These are phyloP conservation scores for Tenthredo notha DNA, from an alignment of 2,888 invertebrate species.

Conservation along the genomic window DNA sequence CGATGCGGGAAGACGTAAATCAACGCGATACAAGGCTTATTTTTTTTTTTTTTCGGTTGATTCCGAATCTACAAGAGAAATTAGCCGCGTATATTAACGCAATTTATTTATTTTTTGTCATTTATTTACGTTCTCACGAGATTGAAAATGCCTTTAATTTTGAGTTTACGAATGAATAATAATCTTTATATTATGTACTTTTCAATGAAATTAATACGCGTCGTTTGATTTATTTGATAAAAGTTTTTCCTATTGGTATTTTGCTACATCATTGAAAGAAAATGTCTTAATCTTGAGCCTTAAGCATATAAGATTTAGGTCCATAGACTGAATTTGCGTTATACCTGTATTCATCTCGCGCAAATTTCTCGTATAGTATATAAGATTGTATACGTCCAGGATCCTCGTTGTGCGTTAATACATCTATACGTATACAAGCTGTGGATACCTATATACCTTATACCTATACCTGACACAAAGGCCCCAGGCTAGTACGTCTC, in stretches of 20 bases:
- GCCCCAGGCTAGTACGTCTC: constrained; percentile 24
- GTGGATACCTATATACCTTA: not conserved
- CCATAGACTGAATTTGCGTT: not conserved
- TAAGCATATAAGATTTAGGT: too few species aligned
- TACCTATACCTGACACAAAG: constrained; percentile 30
- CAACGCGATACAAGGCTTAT: not conserved
- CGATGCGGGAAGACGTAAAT: not conserved
- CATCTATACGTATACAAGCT: not conserved
- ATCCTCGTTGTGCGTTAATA: not conserved
- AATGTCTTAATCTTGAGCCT: not conserved
- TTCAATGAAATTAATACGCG: not conserved
- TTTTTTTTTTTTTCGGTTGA: not conserved
- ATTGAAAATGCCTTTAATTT: not conserved
- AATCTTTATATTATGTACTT: not conserved
- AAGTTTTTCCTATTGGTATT: not conserved
- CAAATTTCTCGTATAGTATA: not conserved
- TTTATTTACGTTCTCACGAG: not conserved
- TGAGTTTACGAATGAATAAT: not conserved
- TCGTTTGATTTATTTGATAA: not conserved
- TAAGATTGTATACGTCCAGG: not conserved
- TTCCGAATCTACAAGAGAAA: not conserved
- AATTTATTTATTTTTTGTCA: not conserved
- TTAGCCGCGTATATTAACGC: not conserved
- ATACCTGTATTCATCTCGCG: not conserved
- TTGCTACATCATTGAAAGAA: not conserved